These are phyloP conservation scores for Macrophya annulata DNA, from an alignment of 2,888 invertebrate genomes.

Conservation along the genomic window DNA sequence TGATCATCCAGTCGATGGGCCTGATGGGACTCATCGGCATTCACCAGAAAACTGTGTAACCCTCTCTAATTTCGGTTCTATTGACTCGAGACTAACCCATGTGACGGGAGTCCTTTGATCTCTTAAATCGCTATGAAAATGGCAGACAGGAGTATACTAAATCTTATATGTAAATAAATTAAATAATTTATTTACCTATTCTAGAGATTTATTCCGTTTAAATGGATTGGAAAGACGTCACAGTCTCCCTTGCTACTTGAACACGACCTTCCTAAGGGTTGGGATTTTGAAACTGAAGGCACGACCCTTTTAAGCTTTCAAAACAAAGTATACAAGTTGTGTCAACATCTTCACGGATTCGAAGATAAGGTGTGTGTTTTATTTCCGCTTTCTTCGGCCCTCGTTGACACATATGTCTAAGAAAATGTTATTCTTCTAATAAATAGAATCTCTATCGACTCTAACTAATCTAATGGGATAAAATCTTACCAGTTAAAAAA, in stretches of 20 bases:
- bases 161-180: not conserved
- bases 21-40: constrained; percentile 14
- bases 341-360: constrained; percentile 48
- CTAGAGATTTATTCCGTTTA: constrained; percentile 43
- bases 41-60: not conserved
- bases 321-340: constrained; percentile 46
- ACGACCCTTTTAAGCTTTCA: constrained; percentile 44
- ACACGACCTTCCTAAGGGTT: constrained; percentile 46
- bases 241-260: constrained; percentile 50
- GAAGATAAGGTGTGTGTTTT: constrained; percentile 42
- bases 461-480: not conserved
- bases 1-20: not conserved
- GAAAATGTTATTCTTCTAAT: not conserved
- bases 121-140: not conserved
- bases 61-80: not conserved
- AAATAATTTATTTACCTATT: constrained; percentile 33
- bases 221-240: constrained; percentile 42
- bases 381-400: not conserved
- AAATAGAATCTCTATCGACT: not conserved
- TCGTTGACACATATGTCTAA: not conserved
- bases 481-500: not conserved
- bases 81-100: constrained; percentile 8
- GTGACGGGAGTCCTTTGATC: constrained; percentile 9
- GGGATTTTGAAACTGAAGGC: constrained; percentile 42
- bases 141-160: not conserved